Evolutionary conservation across 2,888 invertebrate species (phyloP).

Genomic region (Gymnosoma rotundatum): DNA sequence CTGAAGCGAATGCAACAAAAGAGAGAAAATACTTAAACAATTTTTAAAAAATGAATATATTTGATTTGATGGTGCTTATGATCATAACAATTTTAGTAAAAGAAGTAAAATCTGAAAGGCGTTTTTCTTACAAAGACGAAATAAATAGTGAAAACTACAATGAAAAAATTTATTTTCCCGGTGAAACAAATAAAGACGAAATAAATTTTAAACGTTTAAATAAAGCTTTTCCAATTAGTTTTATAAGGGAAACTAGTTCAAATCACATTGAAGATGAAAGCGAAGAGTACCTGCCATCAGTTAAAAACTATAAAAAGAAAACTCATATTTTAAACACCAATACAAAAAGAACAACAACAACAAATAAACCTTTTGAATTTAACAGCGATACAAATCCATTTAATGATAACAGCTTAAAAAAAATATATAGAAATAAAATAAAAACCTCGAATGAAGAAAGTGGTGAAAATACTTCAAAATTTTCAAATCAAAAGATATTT

Average conservation of each 20-base stretch:
- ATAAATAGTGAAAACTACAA: not conserved
- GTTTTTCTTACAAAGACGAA: conserved; percentile 14
- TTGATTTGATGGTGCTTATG: not conserved
- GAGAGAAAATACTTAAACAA: not conserved
- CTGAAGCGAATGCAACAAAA: not conserved
- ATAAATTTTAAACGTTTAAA: conserved; percentile 21
- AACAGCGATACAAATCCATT: not conserved
- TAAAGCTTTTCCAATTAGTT: conserved; percentile 6
- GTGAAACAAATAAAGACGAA: conserved; percentile 44
- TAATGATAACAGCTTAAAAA: not conserved
- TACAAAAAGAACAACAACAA: not conserved
- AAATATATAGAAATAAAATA: not conserved
- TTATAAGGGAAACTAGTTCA: not conserved
- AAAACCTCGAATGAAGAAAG: conserved; percentile 3
- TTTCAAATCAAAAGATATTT: not conserved
- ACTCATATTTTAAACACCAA: not conserved
- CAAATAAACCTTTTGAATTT: not conserved
- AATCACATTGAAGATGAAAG: conserved; percentile 32
- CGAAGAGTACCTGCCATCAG: not conserved
- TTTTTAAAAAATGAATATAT: conserved; percentile 22
- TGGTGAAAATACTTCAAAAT: not conserved
- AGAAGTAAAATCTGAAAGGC: not conserved
- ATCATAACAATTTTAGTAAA: not conserved
- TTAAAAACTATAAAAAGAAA: not conserved
- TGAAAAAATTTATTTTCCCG: conserved; percentile 49